Conservation (phyloP, 2,797 vertebrate genomes). For the Acrossocheilus fasciatus region DNA sequence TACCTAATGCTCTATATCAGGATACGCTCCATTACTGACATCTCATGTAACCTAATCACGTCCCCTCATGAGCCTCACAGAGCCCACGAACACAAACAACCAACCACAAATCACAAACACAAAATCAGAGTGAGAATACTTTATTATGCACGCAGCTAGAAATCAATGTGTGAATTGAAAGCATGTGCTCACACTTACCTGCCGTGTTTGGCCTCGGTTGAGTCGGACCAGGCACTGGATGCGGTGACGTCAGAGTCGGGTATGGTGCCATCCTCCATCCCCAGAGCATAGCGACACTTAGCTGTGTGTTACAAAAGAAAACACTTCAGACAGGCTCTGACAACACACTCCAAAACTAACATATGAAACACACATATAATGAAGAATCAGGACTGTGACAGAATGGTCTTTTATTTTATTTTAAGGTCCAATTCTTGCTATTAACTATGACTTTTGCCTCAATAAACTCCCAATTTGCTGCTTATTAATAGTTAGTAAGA, state of each 20-base stretch:
- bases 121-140: conserved; percentile 1
- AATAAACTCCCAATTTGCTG: background rate
- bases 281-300: conserved; percentile 91
- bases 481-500: background rate
- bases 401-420: background rate
- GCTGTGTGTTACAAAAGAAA: conserved; percentile 70
- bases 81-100: conserved; percentile 49
- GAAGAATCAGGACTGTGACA: too few species aligned
- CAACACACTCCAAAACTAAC: background rate
- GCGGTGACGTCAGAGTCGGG: conserved; percentile 90
- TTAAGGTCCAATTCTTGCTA: background rate
- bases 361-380: background rate
- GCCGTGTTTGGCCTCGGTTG: conserved; percentile 92
- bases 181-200: conserved; percentile 75
- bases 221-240: conserved; percentile 94
- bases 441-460: background rate
- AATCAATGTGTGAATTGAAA: background rate
- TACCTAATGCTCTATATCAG: conserved; percentile 68
- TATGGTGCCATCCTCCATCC: conserved; percentile 93
- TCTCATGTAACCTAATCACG: conserved; percentile 70
- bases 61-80: conserved; percentile 62
- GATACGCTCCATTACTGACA: conserved; percentile 66
- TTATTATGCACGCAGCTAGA: background rate
- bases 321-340: background rate
- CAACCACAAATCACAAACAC: conserved; percentile 32